Conservation (phyloP, 2,113 vertebrate species). For the Cyphomyrus plagiostoma region DNA sequence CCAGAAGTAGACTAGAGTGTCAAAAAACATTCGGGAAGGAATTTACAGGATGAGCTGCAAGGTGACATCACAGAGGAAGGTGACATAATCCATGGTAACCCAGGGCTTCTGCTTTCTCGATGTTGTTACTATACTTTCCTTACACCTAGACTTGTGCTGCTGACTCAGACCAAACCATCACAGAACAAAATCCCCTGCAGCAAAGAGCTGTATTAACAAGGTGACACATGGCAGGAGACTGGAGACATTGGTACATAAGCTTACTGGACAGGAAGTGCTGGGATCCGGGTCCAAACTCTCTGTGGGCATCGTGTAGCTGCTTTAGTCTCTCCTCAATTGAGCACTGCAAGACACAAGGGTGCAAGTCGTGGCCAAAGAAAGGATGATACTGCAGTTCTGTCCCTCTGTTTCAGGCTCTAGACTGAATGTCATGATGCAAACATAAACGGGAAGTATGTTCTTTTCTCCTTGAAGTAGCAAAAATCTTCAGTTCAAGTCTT, state of each 20-base stretch:
- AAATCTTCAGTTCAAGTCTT: too few relatives aligned
- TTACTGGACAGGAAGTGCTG: conserved; percentile 77
- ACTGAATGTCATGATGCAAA: neutral
- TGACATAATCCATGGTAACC: neutral
- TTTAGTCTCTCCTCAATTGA: conserved; percentile 67
- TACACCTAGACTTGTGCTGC: neutral
- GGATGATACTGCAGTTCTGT: neutral
- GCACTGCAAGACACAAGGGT: conserved; percentile 44
- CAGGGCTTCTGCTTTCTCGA: neutral
- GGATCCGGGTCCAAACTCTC: conserved; percentile 74
- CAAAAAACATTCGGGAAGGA: neutral
- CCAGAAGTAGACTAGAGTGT: neutral
- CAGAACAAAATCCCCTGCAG: neutral
- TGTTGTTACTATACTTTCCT: neutral
- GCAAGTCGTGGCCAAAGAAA: neutral
- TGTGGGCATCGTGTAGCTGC: conserved; percentile 74
- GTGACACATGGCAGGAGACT: neutral
- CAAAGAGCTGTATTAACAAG: neutral
- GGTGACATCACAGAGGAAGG: neutral
- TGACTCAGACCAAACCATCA: neutral
- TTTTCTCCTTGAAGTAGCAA: neutral
- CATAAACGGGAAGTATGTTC: neutral
- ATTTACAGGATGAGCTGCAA: neutral
- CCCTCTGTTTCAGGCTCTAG: neutral
- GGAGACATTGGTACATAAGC: conserved; percentile 17